Evolutionary conservation across 2,113 vertebrate genomes (phyloP), one percentile per base, ranked within the genome.

Genomic region (Tachysurus fulvidraco): DNA sequence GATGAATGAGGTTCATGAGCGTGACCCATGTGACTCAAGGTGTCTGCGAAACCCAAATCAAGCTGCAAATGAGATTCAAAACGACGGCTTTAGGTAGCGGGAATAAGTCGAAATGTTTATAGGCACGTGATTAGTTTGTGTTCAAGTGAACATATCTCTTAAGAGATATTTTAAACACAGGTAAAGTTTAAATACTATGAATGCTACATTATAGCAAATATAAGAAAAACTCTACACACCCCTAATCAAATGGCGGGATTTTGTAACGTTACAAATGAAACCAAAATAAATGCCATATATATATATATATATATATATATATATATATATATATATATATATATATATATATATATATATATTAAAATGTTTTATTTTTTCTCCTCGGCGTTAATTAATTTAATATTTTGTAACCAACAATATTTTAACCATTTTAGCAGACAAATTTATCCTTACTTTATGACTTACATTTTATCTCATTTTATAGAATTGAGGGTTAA

Each of bases 61-160:
- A 64, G 14, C 74, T 46, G 57, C 28, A 77, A 89, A 87, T 87
- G 23, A 21, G 65, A 85, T 74, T 76, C 83, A 71, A 76, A 81
- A 57, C 59, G 28, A 60, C 25, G n/a, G 30, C 44, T 79, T 76
- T 74, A 65, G 50, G 83, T 74, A 50, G 71, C 1, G 4, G 71
- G 60, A 28, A 62, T 21, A n/a, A n/a, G 71, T 36, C 57, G 81
- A 59, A 52, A n/a, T 16, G 28, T 65, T 85, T 71, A 46, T 83
- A 12, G 11, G 59, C 69, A 71, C 16, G 81, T 28, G 55, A 84
- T 86, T 86, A 82, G 54, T 25, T 41, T 23, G 23, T n/a, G 25
- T 36, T 28, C 25, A 4, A 54, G 71, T 12, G 55, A 81, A 81
- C n/a, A n/a, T n/a, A n/a, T n/a, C n/a, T n/a, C n/a, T n/a, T 36